phyloP scores from a whole-genome alignment of 2,797 vertebrate species.

The Taenioides sp. region DNA sequence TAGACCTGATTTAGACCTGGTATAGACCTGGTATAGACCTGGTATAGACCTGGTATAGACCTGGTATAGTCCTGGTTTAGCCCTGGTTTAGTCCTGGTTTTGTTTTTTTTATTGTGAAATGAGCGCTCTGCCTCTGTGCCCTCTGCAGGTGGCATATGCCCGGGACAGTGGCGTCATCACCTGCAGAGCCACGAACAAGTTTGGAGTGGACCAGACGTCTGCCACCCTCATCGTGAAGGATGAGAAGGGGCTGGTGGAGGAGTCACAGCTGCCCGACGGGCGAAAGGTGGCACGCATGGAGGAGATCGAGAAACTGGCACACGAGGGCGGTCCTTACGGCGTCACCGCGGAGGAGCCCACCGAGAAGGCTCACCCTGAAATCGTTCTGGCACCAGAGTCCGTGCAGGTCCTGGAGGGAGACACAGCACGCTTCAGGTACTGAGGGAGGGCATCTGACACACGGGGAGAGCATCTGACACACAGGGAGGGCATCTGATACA shows the following conservation, averaged over 20 bases:
- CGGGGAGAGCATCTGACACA: neutral
- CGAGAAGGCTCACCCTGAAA: conserved; percentile 93
- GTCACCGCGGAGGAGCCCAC: conserved; percentile 82
- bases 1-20: no score
- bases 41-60: no score
- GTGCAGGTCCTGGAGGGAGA: conserved; percentile 88
- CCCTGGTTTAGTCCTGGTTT: neutral
- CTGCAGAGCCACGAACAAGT: conserved; percentile 95
- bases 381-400: conserved; percentile 92
- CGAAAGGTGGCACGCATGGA: conserved; percentile 88
- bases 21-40: no score
- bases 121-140: no score
- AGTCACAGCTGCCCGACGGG: conserved; percentile 92
- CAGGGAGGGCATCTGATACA: neutral
- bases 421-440: conserved; percentile 83
- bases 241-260: conserved; percentile 97
- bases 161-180: conserved; percentile 96
- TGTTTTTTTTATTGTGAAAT: no score
- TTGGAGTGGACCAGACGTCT: conserved; percentile 91
- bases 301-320: conserved; percentile 90
- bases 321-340: conserved; percentile 86
- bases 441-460: neutral
- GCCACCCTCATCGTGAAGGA: conserved; percentile 97
- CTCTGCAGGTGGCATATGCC: conserved; percentile 81
- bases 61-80: no score